Evolutionary conservation across 2,797 vertebrate genomes (phyloP), one percentile per base, ranked within the genome.

Genomic region (Enoplosus armatus): DNA sequence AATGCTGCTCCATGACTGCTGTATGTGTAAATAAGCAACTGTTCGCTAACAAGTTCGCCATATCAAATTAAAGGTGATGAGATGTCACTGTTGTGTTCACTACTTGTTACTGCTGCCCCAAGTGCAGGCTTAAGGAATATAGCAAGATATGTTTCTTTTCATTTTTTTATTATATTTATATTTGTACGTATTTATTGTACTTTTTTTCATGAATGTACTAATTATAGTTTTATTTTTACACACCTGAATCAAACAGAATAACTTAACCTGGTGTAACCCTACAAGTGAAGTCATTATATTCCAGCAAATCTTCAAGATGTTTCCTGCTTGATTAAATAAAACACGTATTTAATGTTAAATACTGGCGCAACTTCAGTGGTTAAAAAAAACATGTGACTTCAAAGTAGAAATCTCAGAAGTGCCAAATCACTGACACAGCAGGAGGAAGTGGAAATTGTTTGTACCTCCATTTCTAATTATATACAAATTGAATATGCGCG

Each of bases 311-410:
- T 50, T 50, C 4, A 0, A 39, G 22, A 58, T 50, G 24, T 9
- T 26, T 69, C 14, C n/a, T 59, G 6, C 5, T 53, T 35, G 14
- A 5, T 62, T 45, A 33, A 47, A 55, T 62, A 3, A 48, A 60
- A 60, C 10, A 9, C 27, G 31, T 59, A 1, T 47, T 27, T 16
- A 26, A 14, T 47, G 15, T 74, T 63, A 29, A 33, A 53, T 54
- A 72, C 14, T 24, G n/a, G 16, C 35, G 29, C n/a, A 59, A 27
- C 26, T 8, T 26, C 43, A 33, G 1, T 10, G 14, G 43, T 72
- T 55, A 65, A 67, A 53, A n/a, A n/a, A n/a, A n/a, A n/a, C 41
- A 33, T 58, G 26, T 58, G 8, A 63, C 58, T 72, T 75, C 37
- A 50, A 66, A 74, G 65, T 14, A 31, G 2, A 67, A 24, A 47